Evolutionary conservation across 2,797 vertebrate genomes (phyloP), one percentile per base, ranked within the genome.

Genomic region (Carcharodon carcharias): DNA sequence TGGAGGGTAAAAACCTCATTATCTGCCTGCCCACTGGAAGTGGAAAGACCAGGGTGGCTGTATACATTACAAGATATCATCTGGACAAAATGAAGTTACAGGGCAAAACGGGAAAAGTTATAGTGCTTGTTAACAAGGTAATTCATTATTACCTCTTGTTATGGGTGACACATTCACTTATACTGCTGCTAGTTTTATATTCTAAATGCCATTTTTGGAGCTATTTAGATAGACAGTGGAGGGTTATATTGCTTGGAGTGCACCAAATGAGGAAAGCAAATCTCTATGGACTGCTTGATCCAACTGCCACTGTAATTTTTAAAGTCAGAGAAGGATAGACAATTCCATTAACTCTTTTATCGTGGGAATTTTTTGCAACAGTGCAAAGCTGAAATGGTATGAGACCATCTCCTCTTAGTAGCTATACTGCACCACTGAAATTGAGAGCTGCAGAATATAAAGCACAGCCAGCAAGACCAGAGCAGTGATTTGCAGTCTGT

Each of bases 101-200:
- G 82, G 97, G 97, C 0, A 96, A 97, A 67, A 96, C 96, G 35
- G 98, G 98, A 96, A 99, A 99, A 98, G 99, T 99, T 96, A 98
- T 99, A 61, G 98, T 99, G 93, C 98, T 99, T 97, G 99, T 99
- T 97, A 99, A 99, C 97, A 99, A 99, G 99, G 99, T 99, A 98
- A 67, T 77, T 77, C 2, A 58, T 35, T 95, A 28, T 77, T 82
- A 63, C 89, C 18, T 63, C 35, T 63, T 65, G 58, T n/a, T 56
- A 1, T 50, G 45, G 82, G 82, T 85, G 73, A 77, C 73, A n/a
- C 11, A 35, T n/a, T 77, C 35, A 77, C 0, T 73, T 73, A 85
- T 85, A 85, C 4, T 85, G 40, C 40, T 23, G 80, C 40, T 50
- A 50, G 7, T 45, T 18, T 50, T 45, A 8, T 50, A 50, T 50